Conservation (phyloP, 2,888 invertebrate genomes). For the Andrena minutula region DNA sequence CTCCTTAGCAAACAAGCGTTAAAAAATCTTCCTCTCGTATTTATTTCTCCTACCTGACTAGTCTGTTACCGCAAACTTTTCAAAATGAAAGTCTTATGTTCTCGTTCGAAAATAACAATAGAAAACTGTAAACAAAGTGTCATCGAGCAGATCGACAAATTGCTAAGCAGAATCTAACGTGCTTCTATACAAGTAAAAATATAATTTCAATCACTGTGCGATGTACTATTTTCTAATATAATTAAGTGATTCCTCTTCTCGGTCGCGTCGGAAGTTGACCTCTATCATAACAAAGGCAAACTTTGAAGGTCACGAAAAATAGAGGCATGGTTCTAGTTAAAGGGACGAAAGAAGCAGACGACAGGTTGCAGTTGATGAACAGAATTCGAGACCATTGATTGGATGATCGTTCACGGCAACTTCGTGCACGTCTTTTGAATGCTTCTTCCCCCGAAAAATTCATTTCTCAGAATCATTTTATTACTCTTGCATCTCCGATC, state of each 20-base stretch:
- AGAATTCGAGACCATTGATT: conserved; percentile 35
- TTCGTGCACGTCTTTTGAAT: conserved; percentile 34
- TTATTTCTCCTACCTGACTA: conserved; percentile 45
- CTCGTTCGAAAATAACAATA: conserved; percentile 31
- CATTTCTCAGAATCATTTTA: background rate
- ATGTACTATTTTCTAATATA: conserved; percentile 22
- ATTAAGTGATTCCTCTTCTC: conserved; percentile 10
- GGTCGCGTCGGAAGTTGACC: conserved; percentile 76
- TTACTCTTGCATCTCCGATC: background rate
- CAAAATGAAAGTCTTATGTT: conserved; percentile 15
- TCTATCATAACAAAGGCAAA: conserved; percentile 72
- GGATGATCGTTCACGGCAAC: conserved; percentile 40
- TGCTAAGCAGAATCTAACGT: background rate
- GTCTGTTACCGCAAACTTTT: conserved; percentile 23
- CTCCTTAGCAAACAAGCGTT: conserved; percentile 20
- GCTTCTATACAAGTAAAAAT: background rate
- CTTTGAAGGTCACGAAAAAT: conserved; percentile 77
- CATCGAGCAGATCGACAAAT: background rate
- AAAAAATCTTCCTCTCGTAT: conserved; percentile 14
- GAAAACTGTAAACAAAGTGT: conserved; percentile 10
- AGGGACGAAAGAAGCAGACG: conserved; percentile 42
- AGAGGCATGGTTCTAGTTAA: conserved; percentile 44
- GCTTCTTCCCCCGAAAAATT: background rate
- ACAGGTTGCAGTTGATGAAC: conserved; percentile 42
- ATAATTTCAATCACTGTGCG: conserved; percentile 37